phyloP scores from a whole-genome alignment of 2,113 vertebrate genomes.

The Alexandromys fortis region DNA sequence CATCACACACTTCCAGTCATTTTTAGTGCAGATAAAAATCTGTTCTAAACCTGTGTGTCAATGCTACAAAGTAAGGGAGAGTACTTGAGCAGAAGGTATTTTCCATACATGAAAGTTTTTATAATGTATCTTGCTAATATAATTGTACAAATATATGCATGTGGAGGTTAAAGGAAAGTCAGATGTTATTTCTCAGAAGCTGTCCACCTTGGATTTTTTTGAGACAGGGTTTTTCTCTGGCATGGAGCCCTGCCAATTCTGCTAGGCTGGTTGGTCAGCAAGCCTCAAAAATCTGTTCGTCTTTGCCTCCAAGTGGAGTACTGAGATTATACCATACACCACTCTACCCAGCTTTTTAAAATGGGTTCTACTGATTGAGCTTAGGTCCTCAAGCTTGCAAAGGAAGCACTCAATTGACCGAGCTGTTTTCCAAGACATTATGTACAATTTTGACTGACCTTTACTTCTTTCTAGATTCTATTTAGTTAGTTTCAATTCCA shows the following conservation, averaged over 20 bases:
- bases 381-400: neutral
- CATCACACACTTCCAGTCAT: neutral
- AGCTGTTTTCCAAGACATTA: neutral
- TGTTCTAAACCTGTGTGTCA: neutral
- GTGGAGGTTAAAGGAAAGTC: neutral
- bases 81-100: neutral
- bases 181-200: neutral
- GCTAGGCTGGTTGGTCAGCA: neutral
- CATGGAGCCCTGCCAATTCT: neutral
- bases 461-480: conserved; percentile 47
- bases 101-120: neutral
- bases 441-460: neutral
- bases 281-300: neutral
- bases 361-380: neutral
- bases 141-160: neutral
- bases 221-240: neutral
- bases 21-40: neutral
- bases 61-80: neutral
- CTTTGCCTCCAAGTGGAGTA: neutral
- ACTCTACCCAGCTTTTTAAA: neutral
- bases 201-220: neutral
- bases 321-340: neutral
- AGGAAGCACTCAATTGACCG: neutral
- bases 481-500: conserved; percentile 31
- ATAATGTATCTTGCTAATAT: conserved; percentile 38